Evolutionary conservation across 2,113 vertebrate species (phyloP).

Genomic region (Sterrhoptilus dennistouni): DNA sequence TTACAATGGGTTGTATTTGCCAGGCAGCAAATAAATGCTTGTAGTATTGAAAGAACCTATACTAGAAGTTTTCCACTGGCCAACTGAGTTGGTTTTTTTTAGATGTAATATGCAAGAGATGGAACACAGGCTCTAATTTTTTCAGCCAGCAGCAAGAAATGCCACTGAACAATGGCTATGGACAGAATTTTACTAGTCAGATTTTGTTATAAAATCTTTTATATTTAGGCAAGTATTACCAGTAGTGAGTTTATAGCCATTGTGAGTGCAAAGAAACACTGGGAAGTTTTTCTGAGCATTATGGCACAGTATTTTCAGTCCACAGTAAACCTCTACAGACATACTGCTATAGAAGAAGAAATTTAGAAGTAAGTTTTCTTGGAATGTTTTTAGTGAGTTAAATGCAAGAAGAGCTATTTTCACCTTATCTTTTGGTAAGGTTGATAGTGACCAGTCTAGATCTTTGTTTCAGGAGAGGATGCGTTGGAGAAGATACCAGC

Average conservation of each 20-base stretch:
- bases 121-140: conserved; percentile 61
- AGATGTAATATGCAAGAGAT: conserved; percentile 57
- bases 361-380: conserved; percentile 26
- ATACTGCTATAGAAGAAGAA: conserved; percentile 10
- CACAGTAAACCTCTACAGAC: conserved; percentile 59
- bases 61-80: conserved; percentile 71
- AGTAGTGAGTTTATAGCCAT: conserved; percentile 47
- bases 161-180: conserved; percentile 73
- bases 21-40: conserved; percentile 69
- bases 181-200: conserved; percentile 68
- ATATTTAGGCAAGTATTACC: conserved; percentile 61
- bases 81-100: conserved; percentile 9
- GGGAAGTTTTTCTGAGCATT: conserved; percentile 53
- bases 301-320: conserved; percentile 26
- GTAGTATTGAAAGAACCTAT: conserved; percentile 71
- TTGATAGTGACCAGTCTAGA: conserved; percentile 13
- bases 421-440: conserved; percentile 48
- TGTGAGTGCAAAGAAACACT: conserved; percentile 45
- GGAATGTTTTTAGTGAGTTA: conserved; percentile 63
- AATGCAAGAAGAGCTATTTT: conserved; percentile 30
- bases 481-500: background rate
- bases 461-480: conserved; percentile 15
- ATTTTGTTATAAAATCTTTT: conserved; percentile 76
- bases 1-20: conserved; percentile 99
- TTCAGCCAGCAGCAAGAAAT: conserved; percentile 75